Base-by-base conservation (phyloP, 2,113 vertebrate genomes). In the Psophia crepitans region DNA sequence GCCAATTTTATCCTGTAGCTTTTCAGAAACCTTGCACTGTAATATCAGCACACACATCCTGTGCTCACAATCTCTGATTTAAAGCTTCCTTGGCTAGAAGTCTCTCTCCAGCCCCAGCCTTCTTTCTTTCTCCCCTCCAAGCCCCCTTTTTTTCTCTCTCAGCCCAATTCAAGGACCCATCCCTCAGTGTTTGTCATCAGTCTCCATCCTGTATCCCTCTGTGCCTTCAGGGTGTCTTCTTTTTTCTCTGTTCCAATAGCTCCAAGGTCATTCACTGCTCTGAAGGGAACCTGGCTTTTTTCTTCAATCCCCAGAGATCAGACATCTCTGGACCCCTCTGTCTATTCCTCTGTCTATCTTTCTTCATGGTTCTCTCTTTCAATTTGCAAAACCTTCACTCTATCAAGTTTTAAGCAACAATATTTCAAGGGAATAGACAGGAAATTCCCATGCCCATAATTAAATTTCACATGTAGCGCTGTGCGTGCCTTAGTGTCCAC, bases 361-460 rank as follows among this genome's bases (percentile, higher is more conserved):
- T 70, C 78, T 96, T 94, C 95, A 96, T 94, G 96, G 86, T 89
- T 94, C 90, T 96, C 95, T 91, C 87, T 93, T 92, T 66, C 90
- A 93, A 92, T 97, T 97, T 97, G 95, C 95, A 95, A 95, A 97
- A 60, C 89, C 90, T 93, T 96, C 94, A 96, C 84, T 96, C 94
- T 89, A 91, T 95, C 92, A 92, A 88, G 66, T 95, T 96, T 91
- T 96, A 96, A 92, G 87, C 87, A 86, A 80, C 91, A 86, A 92
- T 96, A 96, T 97, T 97, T 90, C 84, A 89, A 93, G 93, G 78
- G 75, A 94, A 84, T 8, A 35, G 84, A 91, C 61, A 96, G 96
- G 95, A 97, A 95, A 96, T 96, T 94, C 94, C 92, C 93, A 95
- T 92, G 93, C 88, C 89, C 91, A 65, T 96, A 94, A 97, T 97